Conservation (phyloP, 2,888 invertebrate genomes). For the Cerastis rubricosa region DNA sequence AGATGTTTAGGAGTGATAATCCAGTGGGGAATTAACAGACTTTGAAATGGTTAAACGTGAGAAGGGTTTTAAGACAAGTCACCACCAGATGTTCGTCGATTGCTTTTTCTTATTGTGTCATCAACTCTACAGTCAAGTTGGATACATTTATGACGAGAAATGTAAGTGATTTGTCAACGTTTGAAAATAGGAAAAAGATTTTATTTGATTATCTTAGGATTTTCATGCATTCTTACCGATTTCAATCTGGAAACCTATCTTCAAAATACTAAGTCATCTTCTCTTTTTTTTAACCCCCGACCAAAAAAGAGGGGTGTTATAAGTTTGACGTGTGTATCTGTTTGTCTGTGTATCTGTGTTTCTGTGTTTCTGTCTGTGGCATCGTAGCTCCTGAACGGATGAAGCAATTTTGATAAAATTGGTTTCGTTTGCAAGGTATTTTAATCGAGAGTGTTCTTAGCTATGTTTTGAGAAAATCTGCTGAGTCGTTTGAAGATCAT, state of each 20-base stretch:
- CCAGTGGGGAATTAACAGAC: conserved; percentile 22
- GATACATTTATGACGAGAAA: neutral
- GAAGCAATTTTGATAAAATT: no score
- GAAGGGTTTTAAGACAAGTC: neutral
- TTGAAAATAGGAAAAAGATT: neutral
- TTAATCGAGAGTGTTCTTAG: no score
- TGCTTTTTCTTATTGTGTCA: neutral
- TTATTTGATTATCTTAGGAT: neutral
- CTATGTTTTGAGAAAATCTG: no score
- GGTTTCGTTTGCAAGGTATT: no score
- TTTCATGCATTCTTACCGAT: neutral
- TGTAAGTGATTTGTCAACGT: neutral
- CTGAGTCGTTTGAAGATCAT: no score
- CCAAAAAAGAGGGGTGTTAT: no score
- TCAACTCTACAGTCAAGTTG: neutral
- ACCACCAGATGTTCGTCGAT: no score
- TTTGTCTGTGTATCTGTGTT: no score
- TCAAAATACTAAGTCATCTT: neutral
- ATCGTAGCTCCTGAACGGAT: no score
- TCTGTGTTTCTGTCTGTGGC: no score
- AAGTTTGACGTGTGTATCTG: no score
- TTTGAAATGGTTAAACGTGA: conserved; percentile 1
- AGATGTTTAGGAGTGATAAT: conserved; percentile 43
- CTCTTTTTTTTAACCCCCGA: no score
- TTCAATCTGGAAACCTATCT: neutral